A percentile compares a stretch with the other conserved stretches of the same genome.
phyloP scores from a whole-genome alignment of 2,797 vertebrate species.

The Trachops cirrhosus region DNA sequence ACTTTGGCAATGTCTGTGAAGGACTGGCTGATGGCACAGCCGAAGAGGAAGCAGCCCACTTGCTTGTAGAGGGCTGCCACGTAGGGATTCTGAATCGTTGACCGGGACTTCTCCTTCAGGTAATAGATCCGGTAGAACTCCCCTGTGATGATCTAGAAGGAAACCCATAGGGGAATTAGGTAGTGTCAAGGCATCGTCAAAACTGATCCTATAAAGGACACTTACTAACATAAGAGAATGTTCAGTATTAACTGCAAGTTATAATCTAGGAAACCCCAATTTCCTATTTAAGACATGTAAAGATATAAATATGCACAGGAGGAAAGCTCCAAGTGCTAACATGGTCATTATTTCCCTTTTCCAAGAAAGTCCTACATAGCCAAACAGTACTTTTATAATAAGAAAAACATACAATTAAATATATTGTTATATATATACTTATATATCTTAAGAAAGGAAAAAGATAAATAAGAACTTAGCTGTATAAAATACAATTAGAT shows the following conservation, averaged over 20 bases:
- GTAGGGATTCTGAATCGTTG: constrained; percentile 94
- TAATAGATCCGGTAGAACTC: constrained; percentile 96
- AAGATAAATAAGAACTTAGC: not conserved
- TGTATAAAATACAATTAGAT: not conserved
- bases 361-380: not conserved
- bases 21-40: constrained; percentile 97
- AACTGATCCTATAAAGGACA: not conserved
- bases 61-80: constrained; percentile 96
- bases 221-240: not conserved
- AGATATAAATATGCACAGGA: not conserved
- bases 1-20: constrained; percentile 99
- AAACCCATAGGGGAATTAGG: not conserved
- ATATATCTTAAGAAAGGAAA: not conserved
- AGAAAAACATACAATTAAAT: not conserved
- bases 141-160: constrained; percentile 92
- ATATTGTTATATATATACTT: not conserved
- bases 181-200: not conserved
- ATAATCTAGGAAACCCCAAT: not conserved
- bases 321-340: not conserved
- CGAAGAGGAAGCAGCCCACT: constrained; percentile 96
- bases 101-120: constrained; percentile 92
- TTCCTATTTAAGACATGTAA: not conserved
- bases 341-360: not conserved
- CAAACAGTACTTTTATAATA: not conserved
- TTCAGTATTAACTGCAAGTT: not conserved